Base-by-base conservation (phyloP, 2,797 vertebrate genomes). In the Thalassophryne amazonica region DNA sequence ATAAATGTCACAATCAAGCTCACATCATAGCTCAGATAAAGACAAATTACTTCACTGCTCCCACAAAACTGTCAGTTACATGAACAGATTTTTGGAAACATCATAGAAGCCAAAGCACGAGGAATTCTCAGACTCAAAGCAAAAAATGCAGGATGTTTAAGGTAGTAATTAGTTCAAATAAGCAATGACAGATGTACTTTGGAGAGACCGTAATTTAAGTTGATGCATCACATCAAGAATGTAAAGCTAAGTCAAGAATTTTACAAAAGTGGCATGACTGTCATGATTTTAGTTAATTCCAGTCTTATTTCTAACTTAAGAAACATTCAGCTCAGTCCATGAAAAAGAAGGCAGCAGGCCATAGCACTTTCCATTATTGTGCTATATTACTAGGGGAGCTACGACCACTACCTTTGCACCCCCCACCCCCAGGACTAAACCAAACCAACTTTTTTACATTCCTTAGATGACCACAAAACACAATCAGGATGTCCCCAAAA, bases 21-120 rank as follows among this genome's bases (percentile, higher is more conserved):
- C 1, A 16, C n/a, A 55, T 45, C 17, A 29, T 49, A 22, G 17
- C 12, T 20, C 4, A 41, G 7, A 54, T 25, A 30, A 33, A 54
- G 40, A 52, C n/a, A 54, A 74, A 70, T 60, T 40, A 39, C 32
- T 49, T 5, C 33, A 6, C 12, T 7, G 43, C 45, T 52, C 47
- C 40, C 4, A 31, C 51, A 21, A 53, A 68, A 25, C 46, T 53
- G 36, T 21, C 56, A 49, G 70, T 76, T 56, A 36, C 13, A 51
- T 58, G 54, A 59, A 59, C 40, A 9, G 6, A n/a, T 52, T 68
- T 53, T 37, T 39, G 43, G 63, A 75, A 79, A 74, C 49, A 58
- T 64, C 60, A 56, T 30, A n/a, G 6, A 18, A 22, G 16, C 11
- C 27, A 0, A 1, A 3, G 29, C 17, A 25, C 2, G 2, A 46